Conservation (phyloP, 2,113 vertebrate species). For the Microcebus griseorufus region DNA sequence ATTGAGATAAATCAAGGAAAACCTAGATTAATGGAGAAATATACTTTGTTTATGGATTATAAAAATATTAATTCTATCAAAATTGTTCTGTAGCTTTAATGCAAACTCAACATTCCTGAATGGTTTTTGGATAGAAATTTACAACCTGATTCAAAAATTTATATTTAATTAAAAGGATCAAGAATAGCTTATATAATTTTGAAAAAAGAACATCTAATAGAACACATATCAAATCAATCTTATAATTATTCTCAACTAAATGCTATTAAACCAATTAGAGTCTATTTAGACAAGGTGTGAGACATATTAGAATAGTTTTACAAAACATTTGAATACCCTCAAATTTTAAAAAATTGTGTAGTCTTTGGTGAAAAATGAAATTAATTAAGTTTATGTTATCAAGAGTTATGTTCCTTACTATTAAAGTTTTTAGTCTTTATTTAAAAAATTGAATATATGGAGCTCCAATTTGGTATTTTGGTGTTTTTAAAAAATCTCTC, state of each 20-base stretch:
- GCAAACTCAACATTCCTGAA: background rate
- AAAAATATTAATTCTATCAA: background rate
- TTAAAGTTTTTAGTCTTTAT: background rate
- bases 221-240: background rate
- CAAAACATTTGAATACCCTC: background rate
- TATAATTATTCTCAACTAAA: background rate
- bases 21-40: background rate
- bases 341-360: background rate
- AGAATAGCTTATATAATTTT: background rate
- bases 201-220: background rate
- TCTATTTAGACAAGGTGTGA: background rate
- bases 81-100: background rate
- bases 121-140: background rate
- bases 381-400: background rate
- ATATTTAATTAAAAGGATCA: background rate
- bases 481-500: background rate
- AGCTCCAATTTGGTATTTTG: background rate
- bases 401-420: background rate
- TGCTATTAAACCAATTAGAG: background rate
- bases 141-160: background rate
- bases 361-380: background rate
- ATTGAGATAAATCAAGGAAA: background rate
- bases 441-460: background rate
- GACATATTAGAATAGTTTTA: background rate
- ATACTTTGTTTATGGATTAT: background rate